phyloP scores from a whole-genome alignment of 2,113 vertebrate genomes.

The Muntiacus reevesi region DNA sequence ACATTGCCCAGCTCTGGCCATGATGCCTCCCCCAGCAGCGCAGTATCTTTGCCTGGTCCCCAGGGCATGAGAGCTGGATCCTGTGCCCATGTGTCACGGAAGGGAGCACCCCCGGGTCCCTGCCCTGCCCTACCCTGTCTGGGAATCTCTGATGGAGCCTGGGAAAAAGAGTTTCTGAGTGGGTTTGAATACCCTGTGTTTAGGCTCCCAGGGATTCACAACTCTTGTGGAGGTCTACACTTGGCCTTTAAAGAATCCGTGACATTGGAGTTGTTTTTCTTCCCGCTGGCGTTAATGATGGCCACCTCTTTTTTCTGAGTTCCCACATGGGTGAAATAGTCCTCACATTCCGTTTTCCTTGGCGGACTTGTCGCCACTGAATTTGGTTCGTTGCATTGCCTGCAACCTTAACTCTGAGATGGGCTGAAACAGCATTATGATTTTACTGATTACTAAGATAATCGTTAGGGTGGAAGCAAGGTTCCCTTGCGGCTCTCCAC shows the following conservation, averaged over 20 bases:
- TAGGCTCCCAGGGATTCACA: not conserved
- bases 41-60: not conserved
- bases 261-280: not conserved
- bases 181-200: not conserved
- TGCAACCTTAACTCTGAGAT: not conserved
- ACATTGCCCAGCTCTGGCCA: not conserved
- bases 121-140: not conserved
- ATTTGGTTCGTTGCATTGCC: not conserved
- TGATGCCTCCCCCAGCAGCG: not conserved
- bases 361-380: not conserved
- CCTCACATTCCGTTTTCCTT: not conserved
- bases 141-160: not conserved
- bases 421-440: not conserved
- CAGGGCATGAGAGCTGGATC: not conserved
- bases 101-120: not conserved
- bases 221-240: not conserved
- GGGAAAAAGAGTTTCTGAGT: not conserved
- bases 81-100: not conserved
- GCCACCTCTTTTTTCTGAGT: not conserved
- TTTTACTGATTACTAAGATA: not conserved
- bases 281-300: accelerated
- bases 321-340: not conserved
- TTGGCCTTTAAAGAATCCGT: not conserved
- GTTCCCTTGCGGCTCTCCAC: not conserved
- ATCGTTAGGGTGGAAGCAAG: not conserved